Percentiles rank a stretch among this genome's conserved stretches.
phyloP scores from a whole-genome alignment of 2,113 vertebrate genomes.

The Panthera tigris region DNA sequence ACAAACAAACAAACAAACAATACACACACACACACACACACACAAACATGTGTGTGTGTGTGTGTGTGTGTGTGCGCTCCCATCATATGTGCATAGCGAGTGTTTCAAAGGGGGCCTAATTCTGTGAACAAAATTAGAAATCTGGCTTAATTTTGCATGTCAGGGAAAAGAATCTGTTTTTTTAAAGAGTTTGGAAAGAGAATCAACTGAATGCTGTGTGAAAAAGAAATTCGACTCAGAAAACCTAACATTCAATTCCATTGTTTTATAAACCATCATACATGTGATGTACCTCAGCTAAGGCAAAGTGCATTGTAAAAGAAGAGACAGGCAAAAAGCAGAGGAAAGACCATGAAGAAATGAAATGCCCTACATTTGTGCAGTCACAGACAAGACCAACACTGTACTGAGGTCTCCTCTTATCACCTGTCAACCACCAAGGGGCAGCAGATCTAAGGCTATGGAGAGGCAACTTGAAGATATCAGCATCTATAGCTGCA shows the following conservation, averaged over 20 bases:
- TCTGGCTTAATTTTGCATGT: background rate
- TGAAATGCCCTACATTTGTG: background rate
- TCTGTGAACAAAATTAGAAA: background rate
- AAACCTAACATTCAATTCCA: background rate
- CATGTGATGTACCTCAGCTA: background rate
- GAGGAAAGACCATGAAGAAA: background rate
- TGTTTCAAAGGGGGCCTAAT: background rate
- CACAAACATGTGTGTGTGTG: too few species aligned
- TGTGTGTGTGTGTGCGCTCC: background rate
- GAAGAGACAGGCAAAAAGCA: background rate
- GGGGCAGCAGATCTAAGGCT: background rate
- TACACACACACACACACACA: too few species aligned
- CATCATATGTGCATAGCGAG: background rate
- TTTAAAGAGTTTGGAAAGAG: conserved; percentile 2
- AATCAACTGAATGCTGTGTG: background rate
- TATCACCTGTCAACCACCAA: background rate
- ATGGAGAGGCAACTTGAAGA: background rate
- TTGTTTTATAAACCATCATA: background rate
- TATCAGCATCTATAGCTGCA: background rate
- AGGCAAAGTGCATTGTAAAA: background rate
- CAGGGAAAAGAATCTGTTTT: background rate
- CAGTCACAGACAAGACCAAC: background rate
- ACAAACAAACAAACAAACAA: background rate
- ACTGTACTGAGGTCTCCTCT: background rate
- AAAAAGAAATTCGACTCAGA: background rate